Evolutionary conservation across 2,113 vertebrate species (phyloP), one percentile per base, ranked within the genome.

Genomic region (Lycaon pictus): DNA sequence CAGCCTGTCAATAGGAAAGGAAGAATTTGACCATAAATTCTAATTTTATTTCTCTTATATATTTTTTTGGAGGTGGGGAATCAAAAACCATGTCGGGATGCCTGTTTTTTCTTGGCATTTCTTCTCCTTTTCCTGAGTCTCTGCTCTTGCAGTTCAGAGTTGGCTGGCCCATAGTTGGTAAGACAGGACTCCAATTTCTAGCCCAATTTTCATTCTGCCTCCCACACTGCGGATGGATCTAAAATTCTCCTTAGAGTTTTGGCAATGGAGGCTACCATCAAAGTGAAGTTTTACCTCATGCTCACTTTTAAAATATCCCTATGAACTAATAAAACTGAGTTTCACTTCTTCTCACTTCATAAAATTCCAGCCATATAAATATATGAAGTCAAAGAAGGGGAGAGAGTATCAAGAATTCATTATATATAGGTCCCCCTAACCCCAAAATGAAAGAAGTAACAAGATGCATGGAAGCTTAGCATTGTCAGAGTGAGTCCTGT

Each of bases 211-310:
- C 15, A 16, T 56, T 56, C n/a, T 80, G 63, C 22, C 7, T 92
- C 53, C 22, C 2, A 58, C 9, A 35, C 6, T n/a, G 37, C 2
- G 43, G 32, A 67, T n/a, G 16, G 51, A 43, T 48, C 29, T 85
- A 56, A 63, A 37, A 19, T 84, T 92, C 60, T 82, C 20, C 35
- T 79, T 84, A 74, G 19, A 90, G 29, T 81, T 53, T 86, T n/a
- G 51, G 22, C 43, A 25, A 53, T 35, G 22, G 74, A 90, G 53
- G 51, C 32, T 23, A 19, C 16, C 7, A 43, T 43, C 32, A 37
- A 81, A 65, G 35, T 55, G 53, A 56, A 48, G 3, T 8, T 55
- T 84, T 79, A 71, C 20, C 58, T 63, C 27, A 82, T n/a, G 69
- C 7, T 83, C 4, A 51, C n/a, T 72, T 88, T 35, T 69, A 35